Evolutionary conservation across 1,140 invertebrate genomes (phyloP).

Genomic region (Drosophila saltans): DNA sequence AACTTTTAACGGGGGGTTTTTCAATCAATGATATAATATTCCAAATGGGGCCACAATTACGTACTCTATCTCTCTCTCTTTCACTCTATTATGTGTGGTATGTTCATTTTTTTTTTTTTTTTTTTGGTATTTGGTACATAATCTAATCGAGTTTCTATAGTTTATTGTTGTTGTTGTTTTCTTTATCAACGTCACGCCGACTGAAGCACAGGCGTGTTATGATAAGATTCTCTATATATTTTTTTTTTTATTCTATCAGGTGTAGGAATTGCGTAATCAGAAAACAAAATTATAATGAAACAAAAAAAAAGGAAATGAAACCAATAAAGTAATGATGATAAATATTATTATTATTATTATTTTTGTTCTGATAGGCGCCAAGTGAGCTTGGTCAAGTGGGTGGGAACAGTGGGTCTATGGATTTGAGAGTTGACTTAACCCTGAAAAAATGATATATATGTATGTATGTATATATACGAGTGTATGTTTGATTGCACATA

Average conservation of each 20-base stretch:
- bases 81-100: background rate
- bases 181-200: constrained; percentile 32
- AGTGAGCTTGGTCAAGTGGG: constrained; percentile 17
- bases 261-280: constrained; percentile 14
- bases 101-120: background rate
- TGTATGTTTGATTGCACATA: too few species aligned
- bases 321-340: constrained; percentile 51
- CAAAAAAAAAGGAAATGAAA: constrained; percentile 34
- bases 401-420: constrained; percentile 18
- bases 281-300: background rate
- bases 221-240: constrained; percentile 37
- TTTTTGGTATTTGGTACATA: constrained; percentile 4
- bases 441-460: constrained; percentile 12
- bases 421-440: constrained; percentile 25
- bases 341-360: constrained; percentile 17
- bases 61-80: background rate
- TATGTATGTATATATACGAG: background rate
- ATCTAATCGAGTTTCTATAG: constrained; percentile 34
- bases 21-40: too few species aligned
- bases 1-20: background rate
- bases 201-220: constrained; percentile 21
- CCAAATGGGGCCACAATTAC: background rate
- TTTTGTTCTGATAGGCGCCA: constrained; percentile 25
- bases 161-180: background rate
- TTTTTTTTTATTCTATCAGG: background rate